Base-by-base conservation (phyloP, 2,888 invertebrate species). In the Tenthredo mesomela region DNA sequence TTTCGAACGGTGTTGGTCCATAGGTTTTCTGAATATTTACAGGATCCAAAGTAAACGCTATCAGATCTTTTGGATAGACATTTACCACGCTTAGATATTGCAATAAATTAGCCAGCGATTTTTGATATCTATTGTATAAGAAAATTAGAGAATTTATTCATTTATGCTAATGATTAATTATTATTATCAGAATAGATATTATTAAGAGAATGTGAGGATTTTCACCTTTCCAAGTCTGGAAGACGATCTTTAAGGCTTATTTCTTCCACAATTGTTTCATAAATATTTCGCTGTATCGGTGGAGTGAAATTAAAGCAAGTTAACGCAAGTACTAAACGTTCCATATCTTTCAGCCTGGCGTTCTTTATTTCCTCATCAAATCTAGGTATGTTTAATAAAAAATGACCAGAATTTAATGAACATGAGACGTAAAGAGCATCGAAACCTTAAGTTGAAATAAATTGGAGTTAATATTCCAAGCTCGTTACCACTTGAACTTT, bases 261-360 rank as follows among this genome's bases (percentile, higher is more conserved):
- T 89, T 95, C 94, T 0, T 93, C 86, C 0, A 94, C 88, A 33
- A 95, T 91, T 15, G 91, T 89, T 21, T 93, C 84, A 84, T 93
- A 95, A 15, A 95, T 88, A 85, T 95, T 94, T 54, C 94, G 93
- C 15, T 89, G 87, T 15, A 94, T 94, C 82, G 94, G 88, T 18
- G 95, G 95, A 85, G 93, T 92, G 84, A 94, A 94, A 91, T 96
- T 95, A 87, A 96, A 96, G 90, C 95, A 94, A 2, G 95, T 95
- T 89, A 95, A 94, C 0, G 95, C 94, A 86, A 96, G 94, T 3
- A 95, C 92, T 10, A 97, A 92, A 88, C 97, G 94, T 92, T 97
- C 97, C 47, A 97, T 93, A 90, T 97, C 97, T 93, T 97, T 97
- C 0, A 97, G 77, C 86, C 97, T 94, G 0, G 95, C 92, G 4